Evolutionary conservation across 2,888 invertebrate genomes (phyloP), one percentile per base, ranked within the genome.

Genomic region (Macrophya annulata): DNA sequence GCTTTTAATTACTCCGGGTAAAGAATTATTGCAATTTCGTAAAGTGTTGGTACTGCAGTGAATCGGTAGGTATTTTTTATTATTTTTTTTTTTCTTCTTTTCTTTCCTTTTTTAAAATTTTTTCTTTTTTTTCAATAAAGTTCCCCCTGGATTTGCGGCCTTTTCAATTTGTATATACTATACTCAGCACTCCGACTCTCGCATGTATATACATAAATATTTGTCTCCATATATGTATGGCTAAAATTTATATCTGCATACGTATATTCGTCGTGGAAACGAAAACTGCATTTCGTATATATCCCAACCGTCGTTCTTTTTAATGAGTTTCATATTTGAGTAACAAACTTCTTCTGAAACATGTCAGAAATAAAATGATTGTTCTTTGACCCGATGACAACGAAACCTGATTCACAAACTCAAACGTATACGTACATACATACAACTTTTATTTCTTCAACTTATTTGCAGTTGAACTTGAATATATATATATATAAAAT

Each of bases 71-170:
- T 31, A 31, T 31, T 31, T 31, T n/a, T n/a, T n/a, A n/a, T n/a
- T n/a, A n/a, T n/a, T n/a, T n/a, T n/a, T 31, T 31, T 31, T 31
- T 31, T 31, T 31, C 31, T 3, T 31, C 31, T 31, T 31, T 31
- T 31, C 31, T 31, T 31, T 31, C 31, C 3, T 48, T 48, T 48
- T 10, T 12, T 48, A 3, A 48, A 1, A 9, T 48, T 25, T 45
- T 74, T 43, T 74, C 4, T 25, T 45, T 74, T 43, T 74, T 48
- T 74, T 48, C 74, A 74, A 74, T 74, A 74, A 74, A 10, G 74
- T 74, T 15, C 43, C 43, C 74, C 15, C 21, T 74, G 43, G 45
- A 10, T 43, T 74, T 21, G 45, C 25, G 45, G 74, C 45, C 74
- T 10, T 43, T 74, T 43, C 43, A 74, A 74, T 74, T 74, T 45